These are phyloP conservation scores for Parnassius apollo DNA, from an alignment of 2,888 invertebrate species.

Conservation along the genomic window DNA sequence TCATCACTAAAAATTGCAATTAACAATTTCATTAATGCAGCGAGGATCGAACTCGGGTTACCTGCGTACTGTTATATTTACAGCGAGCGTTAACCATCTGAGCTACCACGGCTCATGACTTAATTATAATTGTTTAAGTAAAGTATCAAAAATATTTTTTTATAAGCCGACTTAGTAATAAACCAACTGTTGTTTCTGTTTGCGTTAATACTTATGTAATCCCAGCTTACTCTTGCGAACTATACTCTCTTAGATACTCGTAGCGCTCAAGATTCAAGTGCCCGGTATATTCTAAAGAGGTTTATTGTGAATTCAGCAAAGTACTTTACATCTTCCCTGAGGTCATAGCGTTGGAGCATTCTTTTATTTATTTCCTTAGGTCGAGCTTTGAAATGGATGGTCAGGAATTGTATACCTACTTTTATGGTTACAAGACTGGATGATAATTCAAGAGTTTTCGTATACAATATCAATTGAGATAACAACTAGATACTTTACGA, in stretches of 20 bases:
- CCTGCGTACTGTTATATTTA: too few relatives aligned
- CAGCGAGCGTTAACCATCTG: too few relatives aligned
- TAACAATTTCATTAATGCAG: too few relatives aligned
- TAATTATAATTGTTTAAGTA: too few relatives aligned
- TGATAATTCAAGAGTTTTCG: slow-evolving; percentile 2
- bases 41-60: too few relatives aligned
- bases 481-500: too few relatives aligned
- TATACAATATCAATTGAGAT: background rate
- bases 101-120: too few relatives aligned
- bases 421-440: background rate
- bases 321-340: slow-evolving; percentile 18
- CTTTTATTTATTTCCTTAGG: slow-evolving; percentile 8
- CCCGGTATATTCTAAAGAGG: slow-evolving; percentile 14
- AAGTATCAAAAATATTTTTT: too few relatives aligned
- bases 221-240: slow-evolving; percentile 10
- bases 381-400: background rate
- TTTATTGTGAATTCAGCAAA: slow-evolving; percentile 28
- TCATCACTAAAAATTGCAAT: too few relatives aligned
- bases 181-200: slow-evolving; percentile 2
- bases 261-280: slow-evolving; percentile 21
- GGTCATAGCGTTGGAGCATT: background rate
- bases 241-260: slow-evolving; percentile 2
- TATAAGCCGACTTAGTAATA: background rate
- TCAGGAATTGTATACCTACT: slow-evolving; percentile 1
- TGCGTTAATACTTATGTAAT: slow-evolving; percentile 12